Evolutionary conservation across 2,797 vertebrate species (phyloP), one percentile per base, ranked within the genome.

Genomic region (Ciconia nigra): DNA sequence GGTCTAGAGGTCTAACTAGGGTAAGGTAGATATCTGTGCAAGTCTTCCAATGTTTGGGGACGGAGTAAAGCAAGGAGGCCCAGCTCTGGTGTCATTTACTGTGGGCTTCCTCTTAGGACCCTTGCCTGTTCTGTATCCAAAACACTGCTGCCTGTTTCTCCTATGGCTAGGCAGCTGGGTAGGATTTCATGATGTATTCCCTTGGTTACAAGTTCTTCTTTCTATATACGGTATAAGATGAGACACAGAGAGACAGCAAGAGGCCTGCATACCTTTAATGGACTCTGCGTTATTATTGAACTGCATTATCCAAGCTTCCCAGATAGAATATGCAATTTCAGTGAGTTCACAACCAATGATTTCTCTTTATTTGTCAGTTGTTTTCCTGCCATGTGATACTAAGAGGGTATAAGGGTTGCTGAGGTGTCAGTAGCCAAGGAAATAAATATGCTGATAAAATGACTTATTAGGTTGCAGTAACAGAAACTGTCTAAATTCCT

Each of bases 371-470:
- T 94, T 93, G 69, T 85, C 91, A 77, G 44, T 69, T 89, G 61
- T 88, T 95, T 94, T 95, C 72, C 59, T 74, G 74, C 44, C 72
- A 22, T 33, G 39, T 62, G 69, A 55, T 69, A 57, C 52, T 58
- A 66, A 93, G 74, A 92, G 83, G 74, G 54, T 79, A 62, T 89
- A 57, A 96, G 89, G 29, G 61, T 76, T 92, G 79, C 80, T 0
- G 11, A 92, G 69, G n/a, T 89, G 76, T 57, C 26, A 29, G 70
- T 63, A 85, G 42, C 47, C 15, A 55, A 90, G 57, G 73, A 89
- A 96, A 91, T 85, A 96, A 95, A 95, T 89, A 90, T 39, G 58
- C 61, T 76, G 72, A 88, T 96, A 95, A 97, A 91, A 81, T 83
- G 66, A 96, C 82, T 96, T 91, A 76, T 29, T 87, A 93, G 69